Conservation (phyloP, 92 coral and sea anemone species). For the Porites rus region DNA sequence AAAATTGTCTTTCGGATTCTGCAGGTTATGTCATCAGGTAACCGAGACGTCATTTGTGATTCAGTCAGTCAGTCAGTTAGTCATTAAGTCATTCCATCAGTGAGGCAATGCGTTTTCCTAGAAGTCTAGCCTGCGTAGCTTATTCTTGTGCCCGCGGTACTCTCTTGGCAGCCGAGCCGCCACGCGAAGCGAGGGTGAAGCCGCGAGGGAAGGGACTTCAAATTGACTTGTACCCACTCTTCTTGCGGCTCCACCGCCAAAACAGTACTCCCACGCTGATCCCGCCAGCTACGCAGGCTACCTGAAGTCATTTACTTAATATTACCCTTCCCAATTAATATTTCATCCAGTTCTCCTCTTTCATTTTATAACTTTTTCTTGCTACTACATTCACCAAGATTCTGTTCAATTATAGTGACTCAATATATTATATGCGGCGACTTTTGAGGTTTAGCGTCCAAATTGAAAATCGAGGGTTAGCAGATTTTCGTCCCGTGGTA, state of each 20-base stretch:
- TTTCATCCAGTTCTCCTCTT: neutral
- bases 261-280: no score
- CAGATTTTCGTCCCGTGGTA: constrained; percentile 73
- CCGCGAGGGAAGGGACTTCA: no score
- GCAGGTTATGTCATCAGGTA: constrained; percentile 47
- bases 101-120: neutral
- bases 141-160: neutral
- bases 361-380: no score
- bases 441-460: constrained; percentile 84
- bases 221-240: no score
- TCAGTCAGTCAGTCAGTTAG: neutral
- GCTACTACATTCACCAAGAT: neutral
- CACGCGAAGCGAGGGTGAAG: no score
- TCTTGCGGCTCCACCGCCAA: no score
- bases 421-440: constrained; percentile 51
- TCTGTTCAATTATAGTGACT: neutral
- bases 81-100: neutral
- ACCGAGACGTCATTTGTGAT: neutral
- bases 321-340: neutral
- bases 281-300: no score
- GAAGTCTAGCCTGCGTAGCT: neutral
- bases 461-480: constrained; percentile 87
- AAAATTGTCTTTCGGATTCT: constrained; percentile 82
- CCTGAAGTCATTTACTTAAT: neutral
- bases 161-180: no score